These are phyloP conservation scores for Eudemis profundana DNA, from an alignment of 2,888 invertebrate species.

Conservation along the genomic window DNA sequence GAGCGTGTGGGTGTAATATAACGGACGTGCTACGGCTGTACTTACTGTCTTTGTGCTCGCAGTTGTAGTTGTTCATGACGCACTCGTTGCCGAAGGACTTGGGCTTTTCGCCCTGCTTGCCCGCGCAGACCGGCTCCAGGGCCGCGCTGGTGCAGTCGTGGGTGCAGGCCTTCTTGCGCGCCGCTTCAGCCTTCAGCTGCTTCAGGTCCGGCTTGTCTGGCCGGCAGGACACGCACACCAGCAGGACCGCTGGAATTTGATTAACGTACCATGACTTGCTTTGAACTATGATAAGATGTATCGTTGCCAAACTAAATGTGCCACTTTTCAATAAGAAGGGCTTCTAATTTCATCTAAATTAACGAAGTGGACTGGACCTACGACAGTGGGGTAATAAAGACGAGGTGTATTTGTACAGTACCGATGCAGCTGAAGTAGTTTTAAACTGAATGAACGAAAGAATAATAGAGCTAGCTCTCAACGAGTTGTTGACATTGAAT, in stretches of 20 bases:
- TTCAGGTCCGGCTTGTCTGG: constrained; percentile 87
- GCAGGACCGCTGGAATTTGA: constrained; percentile 67
- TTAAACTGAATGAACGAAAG: no score
- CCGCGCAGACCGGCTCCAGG: constrained; percentile 87
- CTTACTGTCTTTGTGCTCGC: constrained; percentile 88
- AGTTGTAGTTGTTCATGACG: constrained; percentile 87
- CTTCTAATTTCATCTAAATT: no score
- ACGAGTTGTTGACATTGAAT: neutral
- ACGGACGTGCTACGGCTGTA: no score
- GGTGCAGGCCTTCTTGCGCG: constrained; percentile 83
- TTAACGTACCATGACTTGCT: neutral
- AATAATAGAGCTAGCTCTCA: neutral
- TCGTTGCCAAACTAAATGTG: no score
- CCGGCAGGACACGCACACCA: constrained; percentile 74
- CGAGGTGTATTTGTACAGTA: no score
- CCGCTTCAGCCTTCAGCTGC: constrained; percentile 84
- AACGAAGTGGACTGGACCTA: no score
- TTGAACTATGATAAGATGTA: neutral
- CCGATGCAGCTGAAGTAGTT: no score
- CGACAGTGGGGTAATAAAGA: no score
- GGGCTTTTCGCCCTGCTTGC: constrained; percentile 84
- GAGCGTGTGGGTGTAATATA: no score
- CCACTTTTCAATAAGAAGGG: no score
- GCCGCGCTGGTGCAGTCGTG: constrained; percentile 79
- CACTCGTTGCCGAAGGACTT: constrained; percentile 87